Conservation (phyloP, 1,140 invertebrate species). For the Brachystomella parvula region DNA sequence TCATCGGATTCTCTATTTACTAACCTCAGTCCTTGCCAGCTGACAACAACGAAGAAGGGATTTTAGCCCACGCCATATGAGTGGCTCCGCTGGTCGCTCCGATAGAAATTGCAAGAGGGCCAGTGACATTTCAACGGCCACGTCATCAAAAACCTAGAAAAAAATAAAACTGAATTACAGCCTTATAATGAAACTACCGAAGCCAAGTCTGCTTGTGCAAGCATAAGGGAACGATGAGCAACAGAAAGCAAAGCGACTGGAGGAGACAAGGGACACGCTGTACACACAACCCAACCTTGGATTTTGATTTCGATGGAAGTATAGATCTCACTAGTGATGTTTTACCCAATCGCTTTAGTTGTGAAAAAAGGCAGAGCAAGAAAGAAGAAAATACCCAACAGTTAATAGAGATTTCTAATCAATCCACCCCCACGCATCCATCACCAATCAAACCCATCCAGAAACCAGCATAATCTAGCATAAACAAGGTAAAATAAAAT, state of each 20-base stretch:
- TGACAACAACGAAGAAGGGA: constrained; percentile 69
- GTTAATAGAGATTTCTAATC: too few species aligned
- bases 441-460: neutral
- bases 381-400: constrained; percentile 11
- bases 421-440: neutral
- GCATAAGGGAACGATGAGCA: neutral
- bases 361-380: constrained; percentile 9
- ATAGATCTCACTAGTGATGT: constrained; percentile 28
- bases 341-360: constrained; percentile 32
- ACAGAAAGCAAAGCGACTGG: constrained; percentile 3
- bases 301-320: constrained; percentile 36
- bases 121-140: constrained; percentile 83
- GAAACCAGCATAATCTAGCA: too few species aligned
- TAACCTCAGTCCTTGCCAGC: constrained; percentile 61
- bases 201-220: too few species aligned
- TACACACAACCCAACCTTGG: constrained; percentile 29
- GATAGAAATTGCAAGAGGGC: constrained; percentile 83
- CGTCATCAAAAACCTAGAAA: constrained; percentile 80
- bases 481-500: too few species aligned
- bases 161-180: neutral
- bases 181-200: neutral
- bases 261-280: too few species aligned
- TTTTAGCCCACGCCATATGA: constrained; percentile 66
- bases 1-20: too few species aligned
- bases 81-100: constrained; percentile 66